A percentile compares a stretch with the other conserved stretches of the same genome.
Conservation (phyloP, 2,113 vertebrate genomes). For the Dromas ardeola region DNA sequence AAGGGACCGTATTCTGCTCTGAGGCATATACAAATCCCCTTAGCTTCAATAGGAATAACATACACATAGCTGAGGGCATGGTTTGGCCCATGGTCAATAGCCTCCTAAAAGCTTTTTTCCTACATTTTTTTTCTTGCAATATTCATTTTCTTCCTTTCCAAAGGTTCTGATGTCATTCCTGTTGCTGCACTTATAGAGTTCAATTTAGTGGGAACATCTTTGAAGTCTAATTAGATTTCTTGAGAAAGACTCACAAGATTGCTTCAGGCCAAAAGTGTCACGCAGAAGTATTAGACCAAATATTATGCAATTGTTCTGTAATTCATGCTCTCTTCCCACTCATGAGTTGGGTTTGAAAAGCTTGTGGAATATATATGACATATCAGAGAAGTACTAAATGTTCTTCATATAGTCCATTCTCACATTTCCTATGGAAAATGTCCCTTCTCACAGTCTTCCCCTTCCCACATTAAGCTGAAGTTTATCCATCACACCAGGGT, state of each 20-base stretch:
- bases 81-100: neutral
- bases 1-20: neutral
- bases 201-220: slow-evolving; percentile 21
- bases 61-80: neutral
- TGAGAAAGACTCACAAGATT: slow-evolving; percentile 3
- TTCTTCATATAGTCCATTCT: neutral
- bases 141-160: slow-evolving; percentile 27
- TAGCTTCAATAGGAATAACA: slow-evolving; percentile 5
- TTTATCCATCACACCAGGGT: neutral
- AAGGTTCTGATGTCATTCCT: slow-evolving; percentile 10
- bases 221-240: slow-evolving; percentile 54
- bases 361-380: neutral
- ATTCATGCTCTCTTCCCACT: neutral
- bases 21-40: neutral
- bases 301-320: slow-evolving; percentile 16
- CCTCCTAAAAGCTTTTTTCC: neutral
- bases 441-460: neutral
- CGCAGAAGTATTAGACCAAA: neutral
- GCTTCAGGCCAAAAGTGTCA: neutral
- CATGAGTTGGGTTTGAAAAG: neutral
- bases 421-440: neutral
- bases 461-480: neutral
- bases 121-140: neutral
- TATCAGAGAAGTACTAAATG: neutral
- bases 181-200: slow-evolving; percentile 2